Base-by-base conservation (phyloP, 2,888 invertebrate genomes). In the Drosophila anceps region DNA sequence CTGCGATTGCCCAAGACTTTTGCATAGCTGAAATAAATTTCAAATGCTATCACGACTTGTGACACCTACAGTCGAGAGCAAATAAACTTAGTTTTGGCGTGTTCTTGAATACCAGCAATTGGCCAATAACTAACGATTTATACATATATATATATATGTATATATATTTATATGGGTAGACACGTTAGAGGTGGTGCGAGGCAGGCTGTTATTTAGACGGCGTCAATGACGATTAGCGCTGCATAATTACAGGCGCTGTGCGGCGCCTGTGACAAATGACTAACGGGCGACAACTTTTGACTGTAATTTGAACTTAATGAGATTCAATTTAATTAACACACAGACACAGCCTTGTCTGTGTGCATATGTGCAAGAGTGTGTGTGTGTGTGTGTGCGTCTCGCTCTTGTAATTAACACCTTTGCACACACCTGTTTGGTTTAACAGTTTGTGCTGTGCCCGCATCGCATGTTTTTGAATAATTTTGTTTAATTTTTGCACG, bases 251-350 rank as follows among this genome's bases (percentile, higher is more conserved):
- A 86, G 84, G 81, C 81, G 88, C 79, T 63, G 73, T 57, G 73
- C 69, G 69, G 55, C 73, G 65, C 61, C 68, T 62, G 61, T 79
- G 65, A 75, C 71, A 75, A 68, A 62, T 63, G 65, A 71, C 64
- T 72, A 69, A 67, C 73, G 37, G 53, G 72, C 72, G 57, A 65
- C 77, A 71, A 65, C 66, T 73, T 85, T 78, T 73, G 71, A 70
- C 48, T 73, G 83, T 85, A 88, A 88, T 88, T 76, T 81, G 84
- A 87, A 73, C 85, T 87, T 87, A 84, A 88, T 89, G 89, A 89
- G 84, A 81, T 76, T 87, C 75, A 79, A 79, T 88, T 85, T 78
- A 88, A 88, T 84, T 88, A 79, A 71, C 69, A 73, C 43, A 63
- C 65, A 55, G 35, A 46, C 37, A 50, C n/a, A n/a, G n/a, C 24